Base-by-base conservation (phyloP, 2,113 vertebrate genomes). In the Xyliphius kryptos region DNA sequence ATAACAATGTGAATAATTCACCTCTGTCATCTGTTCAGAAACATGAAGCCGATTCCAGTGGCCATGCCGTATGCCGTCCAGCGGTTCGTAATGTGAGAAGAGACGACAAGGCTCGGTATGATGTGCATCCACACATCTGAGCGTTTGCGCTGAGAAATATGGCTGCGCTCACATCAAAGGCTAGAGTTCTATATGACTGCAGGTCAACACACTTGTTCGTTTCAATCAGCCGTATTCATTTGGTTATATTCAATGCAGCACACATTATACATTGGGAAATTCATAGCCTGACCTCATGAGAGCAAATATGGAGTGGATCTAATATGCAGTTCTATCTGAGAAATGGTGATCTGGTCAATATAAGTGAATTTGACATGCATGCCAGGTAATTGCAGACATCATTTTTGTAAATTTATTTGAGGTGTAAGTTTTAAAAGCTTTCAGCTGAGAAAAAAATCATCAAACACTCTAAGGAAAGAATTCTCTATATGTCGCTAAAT, bases 1-100 rank as follows among this genome's bases (percentile, higher is more conserved):
- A 73, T 71, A 79, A 77, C 75, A 73, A 67, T 74, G 63, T 79
- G 68, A 79, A 79, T 79, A 76, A 79, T 79, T 74, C 60, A 79
- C 73, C 66, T 66, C 73, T 70, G 76, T 72, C 70, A 69, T 76
- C 71, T 70, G 72, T 71, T 76, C 67, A 58, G 58, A 56, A 60
- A 60, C 43, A 40, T 70, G 19, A 51, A 11, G 11, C 6, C 36
- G 63, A 58, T 74, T 55, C 50, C 43, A 41, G 38, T 54, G 61
- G 20, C 63, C 49, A 26, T 37, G 41, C 62, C n/a, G n/a, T n/a
- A n/a, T n/a, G 57, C 46, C 48, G 41, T 56, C 59, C 49, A 51
- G 66, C 43, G 7, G 71, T 57, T 67, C 17, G 36, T 36, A 57
- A n/a, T n/a, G 62, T 57, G 11, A 37, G 40, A 54, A 47, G 52